A percentile compares a stretch with the other conserved stretches of the same genome.
Evolutionary conservation across 2,888 invertebrate species (phyloP).

Genomic region (Pseudococcus viburni): DNA sequence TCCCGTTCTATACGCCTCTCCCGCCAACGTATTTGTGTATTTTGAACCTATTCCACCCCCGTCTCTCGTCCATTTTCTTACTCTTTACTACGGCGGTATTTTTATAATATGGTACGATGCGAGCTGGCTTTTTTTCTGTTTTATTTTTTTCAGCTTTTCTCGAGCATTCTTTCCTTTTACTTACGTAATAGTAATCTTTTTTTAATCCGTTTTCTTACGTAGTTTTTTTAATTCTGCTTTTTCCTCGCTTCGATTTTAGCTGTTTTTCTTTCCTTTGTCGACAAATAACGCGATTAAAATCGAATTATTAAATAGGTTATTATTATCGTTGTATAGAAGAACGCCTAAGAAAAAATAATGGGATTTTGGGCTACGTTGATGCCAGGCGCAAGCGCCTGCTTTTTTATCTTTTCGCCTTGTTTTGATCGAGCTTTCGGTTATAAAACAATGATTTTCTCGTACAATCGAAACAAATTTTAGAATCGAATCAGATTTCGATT

Average conservation of each 20-base stretch:
- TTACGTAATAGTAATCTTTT: conserved; percentile 28
- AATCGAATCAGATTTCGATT: too few species aligned
- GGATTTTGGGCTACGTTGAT: background rate
- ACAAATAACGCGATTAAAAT: conserved; percentile 59
- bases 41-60: background rate
- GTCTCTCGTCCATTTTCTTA: background rate
- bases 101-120: background rate
- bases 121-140: background rate
- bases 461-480: too few species aligned
- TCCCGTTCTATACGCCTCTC: background rate
- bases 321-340: background rate
- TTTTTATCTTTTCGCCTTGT: background rate
- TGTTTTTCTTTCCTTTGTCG: conserved; percentile 13
- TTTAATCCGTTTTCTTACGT: conserved; percentile 11
- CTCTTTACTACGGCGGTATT: background rate
- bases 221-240: background rate
- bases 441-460: too few species aligned
- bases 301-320: conserved; percentile 54
- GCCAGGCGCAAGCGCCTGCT: background rate
- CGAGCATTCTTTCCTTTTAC: conserved; percentile 22
- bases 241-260: conserved; percentile 5
- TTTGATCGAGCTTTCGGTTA: background rate
- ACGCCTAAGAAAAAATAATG: background rate
- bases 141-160: background rate
- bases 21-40: background rate